These are phyloP conservation scores for Diplodus sargus DNA, from an alignment of 2,797 vertebrate genomes.

Conservation along the genomic window DNA sequence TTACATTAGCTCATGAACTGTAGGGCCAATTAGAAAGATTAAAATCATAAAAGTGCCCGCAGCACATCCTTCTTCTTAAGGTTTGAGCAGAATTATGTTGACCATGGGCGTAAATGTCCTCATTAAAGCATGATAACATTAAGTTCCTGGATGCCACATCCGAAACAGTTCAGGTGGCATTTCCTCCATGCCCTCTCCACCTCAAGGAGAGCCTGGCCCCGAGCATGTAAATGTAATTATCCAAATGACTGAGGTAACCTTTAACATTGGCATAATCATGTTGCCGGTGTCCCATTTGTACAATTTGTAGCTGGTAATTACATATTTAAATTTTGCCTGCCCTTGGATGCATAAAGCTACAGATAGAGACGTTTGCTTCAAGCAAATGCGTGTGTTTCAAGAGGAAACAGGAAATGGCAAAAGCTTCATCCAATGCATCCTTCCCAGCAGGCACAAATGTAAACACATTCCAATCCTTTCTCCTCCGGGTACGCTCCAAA, in stretches of 20 bases:
- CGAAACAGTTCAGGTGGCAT: slow-evolving; percentile 43
- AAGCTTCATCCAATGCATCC: slow-evolving; percentile 46
- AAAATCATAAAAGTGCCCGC: slow-evolving; percentile 72
- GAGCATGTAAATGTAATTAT: slow-evolving; percentile 73
- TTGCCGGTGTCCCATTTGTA: slow-evolving; percentile 64
- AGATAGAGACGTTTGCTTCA: slow-evolving; percentile 40
- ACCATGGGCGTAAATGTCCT: slow-evolving; percentile 65
- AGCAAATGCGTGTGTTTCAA: slow-evolving; percentile 30
- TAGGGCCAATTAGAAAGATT: slow-evolving; percentile 78
- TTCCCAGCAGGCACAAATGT: slow-evolving; percentile 43
- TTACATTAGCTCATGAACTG: slow-evolving; percentile 75
- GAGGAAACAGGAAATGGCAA: slow-evolving; percentile 47
- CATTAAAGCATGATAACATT: slow-evolving; percentile 77
- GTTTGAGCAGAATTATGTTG: slow-evolving; percentile 70
- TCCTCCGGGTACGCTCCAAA: slow-evolving; percentile 75
- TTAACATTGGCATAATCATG: slow-evolving; percentile 65
- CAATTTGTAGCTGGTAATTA: slow-evolving; percentile 73
- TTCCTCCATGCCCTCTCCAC: slow-evolving; percentile 25
- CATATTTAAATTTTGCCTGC: slow-evolving; percentile 64
- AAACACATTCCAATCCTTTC: slow-evolving; percentile 66
- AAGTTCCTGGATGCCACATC: slow-evolving; percentile 44
- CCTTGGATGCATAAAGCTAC: slow-evolving; percentile 46
- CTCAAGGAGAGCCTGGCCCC: slow-evolving; percentile 62
- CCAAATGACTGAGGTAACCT: slow-evolving; percentile 75
- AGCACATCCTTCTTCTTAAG: slow-evolving; percentile 49